Base-by-base conservation (phyloP, 2,113 vertebrate species). In the Nanger granti region DNA sequence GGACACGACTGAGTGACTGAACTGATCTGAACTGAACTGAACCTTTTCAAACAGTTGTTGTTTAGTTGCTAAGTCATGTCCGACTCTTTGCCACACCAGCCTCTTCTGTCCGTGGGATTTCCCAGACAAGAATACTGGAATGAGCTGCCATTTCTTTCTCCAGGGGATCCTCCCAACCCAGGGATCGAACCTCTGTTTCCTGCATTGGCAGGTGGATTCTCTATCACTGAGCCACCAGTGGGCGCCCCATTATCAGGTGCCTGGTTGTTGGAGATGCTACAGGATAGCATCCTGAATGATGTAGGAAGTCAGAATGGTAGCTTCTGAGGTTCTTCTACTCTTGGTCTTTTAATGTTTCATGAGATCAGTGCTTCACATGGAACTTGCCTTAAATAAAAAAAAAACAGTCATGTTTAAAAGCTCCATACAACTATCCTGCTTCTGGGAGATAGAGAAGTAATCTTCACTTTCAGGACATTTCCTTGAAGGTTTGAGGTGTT, bases 221-320 rank as follows among this genome's bases (percentile, higher is more conserved):
- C 8, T 79, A 28, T 44, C 41, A 79, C 14, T 14, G 73, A 28
- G 41, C 6, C 22, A 8, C 41, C 24, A 79, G 49, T 1, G 15
- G 15, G 15, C 0, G 1, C 1, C n/a, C 6, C 28, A 8, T 3
- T 11, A 34, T 2, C 34, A 29, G 87, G 4, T 14, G 18, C n/a
- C 22, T 14, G 47, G 18, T 18, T 11, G 24, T 29, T 66, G 76
- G 52, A 37, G 31, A 34, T 9, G 5, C 41, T 69, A 8, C 14
- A 31, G 18, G 44, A 52, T 11, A 22, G 18, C 20, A 49, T 37
- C 29, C 83, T 83, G 37, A 31, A 5, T 49, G 18, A 31, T 22
- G 26, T 5, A 34, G 41, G 20, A 83, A 31, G 18, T 49, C 57
- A 10, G 52, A 52, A 29, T 22, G 24, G 22, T n/a, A 22, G 17